Evolutionary conservation across 2,888 invertebrate genomes (phyloP).

Genomic region (Athrips mouffetella): DNA sequence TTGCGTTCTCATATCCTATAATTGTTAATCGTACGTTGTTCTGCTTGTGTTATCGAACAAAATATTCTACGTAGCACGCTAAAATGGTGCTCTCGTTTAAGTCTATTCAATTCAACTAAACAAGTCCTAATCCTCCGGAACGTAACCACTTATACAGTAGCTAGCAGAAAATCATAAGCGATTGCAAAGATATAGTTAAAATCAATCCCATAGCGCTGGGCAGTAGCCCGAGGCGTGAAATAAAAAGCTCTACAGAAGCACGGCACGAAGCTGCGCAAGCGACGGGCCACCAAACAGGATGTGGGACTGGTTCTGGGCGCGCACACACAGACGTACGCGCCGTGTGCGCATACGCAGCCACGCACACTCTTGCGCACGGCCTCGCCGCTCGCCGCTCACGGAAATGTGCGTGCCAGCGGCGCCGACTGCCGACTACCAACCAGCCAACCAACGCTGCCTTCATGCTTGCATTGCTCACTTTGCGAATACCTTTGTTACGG

Average conservation of each 20-base stretch:
- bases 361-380: conserved; percentile 59
- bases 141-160: conserved; percentile 7
- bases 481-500: conserved; percentile 20
- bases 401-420: conserved; percentile 67
- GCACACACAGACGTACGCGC: conserved; percentile 44
- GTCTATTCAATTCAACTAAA: too few species aligned
- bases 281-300: conserved; percentile 74
- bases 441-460: conserved; percentile 30
- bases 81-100: too few species aligned
- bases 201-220: conserved; percentile 30
- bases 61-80: too few species aligned
- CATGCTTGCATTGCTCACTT: conserved; percentile 34
- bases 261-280: conserved; percentile 58
- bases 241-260: conserved; percentile 72
- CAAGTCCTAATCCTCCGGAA: conserved; percentile 1
- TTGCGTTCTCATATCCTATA: too few species aligned
- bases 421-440: conserved; percentile 10
- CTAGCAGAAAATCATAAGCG: conserved; percentile 16
- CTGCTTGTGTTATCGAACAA: too few species aligned
- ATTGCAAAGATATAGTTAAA: conserved; percentile 29
- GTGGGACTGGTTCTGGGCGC: conserved; percentile 69
- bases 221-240: conserved; percentile 58
- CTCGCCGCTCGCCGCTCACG: conserved; percentile 68
- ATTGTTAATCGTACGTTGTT: too few species aligned
- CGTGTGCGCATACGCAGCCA: conserved; percentile 31